Conservation (phyloP, 1,140 invertebrate genomes). For the Paraescarpia echinospica region DNA sequence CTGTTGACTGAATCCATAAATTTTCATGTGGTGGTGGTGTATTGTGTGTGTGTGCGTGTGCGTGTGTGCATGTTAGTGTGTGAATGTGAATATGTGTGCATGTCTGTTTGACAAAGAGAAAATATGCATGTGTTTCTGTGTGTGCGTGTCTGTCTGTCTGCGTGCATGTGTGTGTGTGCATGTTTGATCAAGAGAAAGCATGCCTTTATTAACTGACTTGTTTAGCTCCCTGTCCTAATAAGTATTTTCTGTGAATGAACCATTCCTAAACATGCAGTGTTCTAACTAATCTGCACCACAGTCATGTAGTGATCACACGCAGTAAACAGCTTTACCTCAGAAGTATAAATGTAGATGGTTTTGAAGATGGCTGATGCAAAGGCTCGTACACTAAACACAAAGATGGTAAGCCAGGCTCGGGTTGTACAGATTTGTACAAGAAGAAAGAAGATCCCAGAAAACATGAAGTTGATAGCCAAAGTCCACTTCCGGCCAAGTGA, state of each 20-base stretch:
- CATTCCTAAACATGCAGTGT: slow-evolving; percentile 48
- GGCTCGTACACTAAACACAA: slow-evolving; percentile 69
- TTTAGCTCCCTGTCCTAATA: neutral
- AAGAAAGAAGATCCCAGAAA: slow-evolving; percentile 79
- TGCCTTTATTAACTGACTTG: neutral
- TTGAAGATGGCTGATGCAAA: slow-evolving; percentile 92
- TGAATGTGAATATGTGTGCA: neutral
- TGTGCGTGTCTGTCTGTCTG: neutral
- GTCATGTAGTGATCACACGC: neutral
- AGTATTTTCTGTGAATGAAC: neutral
- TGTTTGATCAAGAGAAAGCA: neutral
- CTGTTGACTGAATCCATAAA: no score
- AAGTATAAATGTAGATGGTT: slow-evolving; percentile 77
- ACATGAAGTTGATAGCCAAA: slow-evolving; percentile 87
- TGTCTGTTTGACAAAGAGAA: no score
- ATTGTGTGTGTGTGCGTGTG: no score
- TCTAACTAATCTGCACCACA: neutral
- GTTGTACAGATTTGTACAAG: slow-evolving; percentile 75
- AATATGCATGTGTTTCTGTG: no score
- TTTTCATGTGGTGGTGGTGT: no score
- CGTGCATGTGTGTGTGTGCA: slow-evolving; percentile 59
- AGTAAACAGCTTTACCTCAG: neutral
- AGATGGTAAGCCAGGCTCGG: slow-evolving; percentile 56
- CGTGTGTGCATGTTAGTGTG: neutral
- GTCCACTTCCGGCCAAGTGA: slow-evolving; percentile 85